Evolutionary conservation across 2,797 vertebrate genomes (phyloP), one percentile per base, ranked within the genome.

Genomic region (Chelon labrosus): DNA sequence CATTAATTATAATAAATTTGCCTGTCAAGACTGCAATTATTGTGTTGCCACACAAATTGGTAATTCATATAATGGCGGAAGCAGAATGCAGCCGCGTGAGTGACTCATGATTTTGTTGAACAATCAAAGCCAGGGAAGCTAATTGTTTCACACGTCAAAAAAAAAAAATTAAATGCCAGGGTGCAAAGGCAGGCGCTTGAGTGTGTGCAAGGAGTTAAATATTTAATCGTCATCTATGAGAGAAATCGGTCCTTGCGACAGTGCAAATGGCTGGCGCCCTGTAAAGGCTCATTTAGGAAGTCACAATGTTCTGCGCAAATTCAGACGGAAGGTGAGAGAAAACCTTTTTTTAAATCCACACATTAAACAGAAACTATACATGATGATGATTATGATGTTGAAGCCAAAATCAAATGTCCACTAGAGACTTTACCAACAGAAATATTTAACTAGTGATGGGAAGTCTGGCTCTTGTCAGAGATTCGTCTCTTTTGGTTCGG

Each of bases 1-100:
- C 89, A 95, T 96, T 95, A 95, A 96, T 96, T 97, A 94, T 74
- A 92, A 93, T 90, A 94, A 92, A 93, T 93, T 92, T 90, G 82
- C 90, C 91, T 89, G 93, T 95, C 94, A 95, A 85, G 83, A 83
- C 80, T 85, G 85, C 90, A 95, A 94, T 96, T 96, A 95, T 94
- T 95, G 92, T 94, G 86, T 90, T 92, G 87, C 88, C 92, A 86
- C 93, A 95, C 90, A 93, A 94, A 94, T 94, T 94, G 92, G 83
- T 90, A 88, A 73, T 85, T 93, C 81, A 85, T 87, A 68, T 80
- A 84, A 82, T 77, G 86, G 86, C 77, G 37, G 65, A 80, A 73
- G 73, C 87, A 88, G 91, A 94, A 94, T 70, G 91, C 70, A 76
- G 88, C 25, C 71, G 66, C 70, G 90, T 92, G 91, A 93, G 84